phyloP scores from a whole-genome alignment of 2,113 vertebrate genomes.

The Elaphurus davidianus region DNA sequence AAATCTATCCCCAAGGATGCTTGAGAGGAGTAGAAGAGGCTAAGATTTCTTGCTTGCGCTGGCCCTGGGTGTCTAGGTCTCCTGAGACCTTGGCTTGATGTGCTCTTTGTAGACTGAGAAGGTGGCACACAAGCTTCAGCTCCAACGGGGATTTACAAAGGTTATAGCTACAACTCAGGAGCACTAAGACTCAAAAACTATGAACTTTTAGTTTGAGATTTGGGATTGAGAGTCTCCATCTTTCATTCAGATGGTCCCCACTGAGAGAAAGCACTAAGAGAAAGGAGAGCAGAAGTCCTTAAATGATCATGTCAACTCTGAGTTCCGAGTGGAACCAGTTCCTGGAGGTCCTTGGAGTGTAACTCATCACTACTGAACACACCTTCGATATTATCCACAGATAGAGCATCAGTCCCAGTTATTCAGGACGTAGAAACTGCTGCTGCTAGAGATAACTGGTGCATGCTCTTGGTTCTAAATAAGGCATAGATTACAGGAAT shows the following conservation, averaged over 20 bases:
- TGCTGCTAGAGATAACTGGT: neutral
- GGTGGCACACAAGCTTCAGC: neutral
- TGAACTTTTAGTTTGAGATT: neutral
- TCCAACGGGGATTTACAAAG: neutral
- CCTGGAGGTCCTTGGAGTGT: neutral
- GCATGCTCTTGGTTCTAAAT: neutral
- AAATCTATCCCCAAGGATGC: neutral
- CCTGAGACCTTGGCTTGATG: neutral
- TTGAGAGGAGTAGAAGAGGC: neutral
- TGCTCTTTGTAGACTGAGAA: neutral
- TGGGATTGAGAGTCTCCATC: neutral
- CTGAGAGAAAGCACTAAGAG: neutral
- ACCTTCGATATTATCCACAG: neutral
- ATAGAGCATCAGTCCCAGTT: neutral
- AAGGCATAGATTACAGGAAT: slow-evolving; percentile 15
- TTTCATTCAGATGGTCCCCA: neutral
- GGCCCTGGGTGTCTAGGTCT: neutral
- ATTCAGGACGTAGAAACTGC: neutral
- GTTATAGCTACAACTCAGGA: neutral
- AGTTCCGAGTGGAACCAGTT: neutral
- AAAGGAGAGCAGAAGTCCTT: neutral
- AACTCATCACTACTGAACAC: neutral
- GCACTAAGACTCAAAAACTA: neutral
- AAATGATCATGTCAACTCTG: neutral
- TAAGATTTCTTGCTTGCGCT: neutral